These are phyloP conservation scores for Equus quagga DNA, from an alignment of 2,113 vertebrate species.

Conservation along the genomic window DNA sequence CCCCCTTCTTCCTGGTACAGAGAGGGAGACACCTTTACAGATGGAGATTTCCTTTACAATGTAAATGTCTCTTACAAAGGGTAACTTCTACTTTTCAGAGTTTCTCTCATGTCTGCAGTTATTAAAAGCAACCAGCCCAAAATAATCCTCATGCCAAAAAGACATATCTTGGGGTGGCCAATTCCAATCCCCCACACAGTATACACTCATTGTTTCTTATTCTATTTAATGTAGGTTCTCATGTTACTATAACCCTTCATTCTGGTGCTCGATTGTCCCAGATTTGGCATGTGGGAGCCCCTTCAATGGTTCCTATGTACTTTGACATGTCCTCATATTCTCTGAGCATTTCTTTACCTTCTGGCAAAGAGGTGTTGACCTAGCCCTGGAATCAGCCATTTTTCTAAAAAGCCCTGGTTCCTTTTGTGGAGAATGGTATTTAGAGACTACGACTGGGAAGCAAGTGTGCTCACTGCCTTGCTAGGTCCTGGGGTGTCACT, in stretches of 20 bases:
- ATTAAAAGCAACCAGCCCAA: no score
- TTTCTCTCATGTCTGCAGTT: no score
- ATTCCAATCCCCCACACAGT: no score
- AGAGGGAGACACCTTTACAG: no score
- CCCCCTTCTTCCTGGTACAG: no score
- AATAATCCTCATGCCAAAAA: no score
- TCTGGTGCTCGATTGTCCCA: neutral
- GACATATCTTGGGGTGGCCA: no score
- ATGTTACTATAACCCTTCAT: neutral
- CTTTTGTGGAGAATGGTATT: neutral
- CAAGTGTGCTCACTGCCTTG: accelerated
- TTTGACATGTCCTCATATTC: neutral
- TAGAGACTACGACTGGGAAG: neutral
- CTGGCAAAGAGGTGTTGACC: neutral
- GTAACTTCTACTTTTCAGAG: no score
- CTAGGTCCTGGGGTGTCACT: neutral
- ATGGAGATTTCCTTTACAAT: no score
- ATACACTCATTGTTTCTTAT: neutral
- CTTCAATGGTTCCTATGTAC: neutral
- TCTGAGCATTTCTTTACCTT: neutral
- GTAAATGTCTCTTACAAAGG: no score
- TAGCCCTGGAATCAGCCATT: neutral
- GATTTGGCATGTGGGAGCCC: neutral
- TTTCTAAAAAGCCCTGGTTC: neutral
- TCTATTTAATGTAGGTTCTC: neutral